Evolutionary conservation across 1,140 invertebrate species (phyloP).

Genomic region (Psix sp.): DNA sequence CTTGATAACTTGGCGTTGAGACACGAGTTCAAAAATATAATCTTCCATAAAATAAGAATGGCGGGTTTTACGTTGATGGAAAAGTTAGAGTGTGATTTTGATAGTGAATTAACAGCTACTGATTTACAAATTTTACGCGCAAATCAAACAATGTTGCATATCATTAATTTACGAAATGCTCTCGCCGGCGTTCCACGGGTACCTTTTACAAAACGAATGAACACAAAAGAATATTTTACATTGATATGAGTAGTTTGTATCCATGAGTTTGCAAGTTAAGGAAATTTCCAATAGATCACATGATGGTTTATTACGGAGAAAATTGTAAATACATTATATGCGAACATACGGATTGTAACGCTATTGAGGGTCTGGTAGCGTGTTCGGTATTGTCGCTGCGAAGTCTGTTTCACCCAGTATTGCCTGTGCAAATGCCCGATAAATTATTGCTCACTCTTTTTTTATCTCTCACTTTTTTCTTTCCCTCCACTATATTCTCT

Average conservation of each 20-base stretch:
- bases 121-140: not conserved
- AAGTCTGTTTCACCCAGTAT: conserved; percentile 63
- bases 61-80: no score
- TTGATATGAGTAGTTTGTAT: conserved; percentile 68
- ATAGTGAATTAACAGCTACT: not conserved
- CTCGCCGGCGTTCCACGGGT: conserved; percentile 66
- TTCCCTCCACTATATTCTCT: no score
- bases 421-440: conserved; percentile 55
- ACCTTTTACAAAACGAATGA: conserved; percentile 52
- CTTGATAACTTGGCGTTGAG: no score
- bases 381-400: conserved; percentile 63
- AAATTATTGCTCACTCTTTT: conserved; percentile 65
- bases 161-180: conserved; percentile 27
- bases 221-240: conserved; percentile 67
- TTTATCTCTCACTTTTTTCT: no score
- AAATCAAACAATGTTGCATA: no score
- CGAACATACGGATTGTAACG: conserved; percentile 6
- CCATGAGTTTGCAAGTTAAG: conserved; percentile 58
- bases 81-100: not conserved
- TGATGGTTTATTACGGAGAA: conserved; percentile 57
- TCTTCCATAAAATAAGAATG: no score
- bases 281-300: conserved; percentile 67
- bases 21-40: no score
- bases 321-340: conserved; percentile 14
- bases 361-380: conserved; percentile 57